Base-by-base conservation (phyloP, 2,113 vertebrate genomes). In the Beaufortia kweichowensis region DNA sequence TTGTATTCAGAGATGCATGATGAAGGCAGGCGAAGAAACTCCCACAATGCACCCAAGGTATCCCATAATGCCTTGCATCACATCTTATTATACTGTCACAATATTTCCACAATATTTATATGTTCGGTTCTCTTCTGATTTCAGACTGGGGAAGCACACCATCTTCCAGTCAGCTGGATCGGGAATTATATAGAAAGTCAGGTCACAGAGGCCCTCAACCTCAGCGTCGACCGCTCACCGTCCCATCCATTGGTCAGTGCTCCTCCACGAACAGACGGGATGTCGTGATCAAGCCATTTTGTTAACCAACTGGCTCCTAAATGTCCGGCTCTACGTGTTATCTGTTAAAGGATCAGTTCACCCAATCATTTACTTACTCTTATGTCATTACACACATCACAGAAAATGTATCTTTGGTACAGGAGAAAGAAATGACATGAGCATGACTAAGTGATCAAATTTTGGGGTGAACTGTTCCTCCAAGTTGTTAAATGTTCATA, bases 1-100 rank as follows among this genome's bases (percentile, higher is more conserved):
- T 93, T 98, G 10, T 96, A 93, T 91, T 97, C 95, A 0, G 97
- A 99, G 89, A 98, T 97, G 95, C 95, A 95, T 88, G 97, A 98
- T 82, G 96, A 96, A 55, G 94, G 93, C 75, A 87, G 95, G 35
- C 89, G 95, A 43, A 89, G 95, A 84, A 95, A 91, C 29, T 94
- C 97, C 21, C 96, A 97, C 90, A 90, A 88, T 12, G 84, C 95
- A 24, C 94, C 95, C 83, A 98, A 98, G 96, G 96, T 98, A 85
- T 81, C 48, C 7, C 48, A 53, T 1, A 21, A 5, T n/a, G 6
- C 35, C 8, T 10, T 85, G 90, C 10, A 72, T 12, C 8, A 72
- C 29, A 63, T n/a, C n/a, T n/a, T n/a, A n/a, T n/a, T n/a, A n/a
- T n/a, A n/a, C n/a, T 83, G 65, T 79, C 57, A 53, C 48, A 87